Evolutionary conservation across 2,888 invertebrate species (phyloP), one percentile per base, ranked within the genome.

Genomic region (Desoria tigrina): DNA sequence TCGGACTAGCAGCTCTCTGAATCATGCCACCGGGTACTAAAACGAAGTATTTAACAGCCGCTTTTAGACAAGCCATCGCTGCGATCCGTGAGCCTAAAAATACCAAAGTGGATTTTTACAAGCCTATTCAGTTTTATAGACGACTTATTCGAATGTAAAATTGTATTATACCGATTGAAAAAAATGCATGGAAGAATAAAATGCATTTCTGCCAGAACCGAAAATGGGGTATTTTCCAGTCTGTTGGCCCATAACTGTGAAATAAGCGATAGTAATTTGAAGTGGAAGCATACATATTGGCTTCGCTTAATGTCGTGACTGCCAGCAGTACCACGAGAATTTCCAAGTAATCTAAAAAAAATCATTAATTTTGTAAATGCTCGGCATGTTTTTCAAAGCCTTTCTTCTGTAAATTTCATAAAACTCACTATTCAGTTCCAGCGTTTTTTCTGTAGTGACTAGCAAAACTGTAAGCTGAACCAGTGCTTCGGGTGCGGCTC

Each of bases 401-500:
- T 11, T 11, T 14, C 9, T 11, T 9, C 39, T 39, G 39, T 7
- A 55, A 42, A 54, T n/a, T 28, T 9, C 6, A 11, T 18, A 45
- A 59, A 42, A 59, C 24, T 50, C 39, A 66, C 63, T 49, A 53
- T 63, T 26, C 9, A 63, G 9, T 0, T 61, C 59, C 24, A 61
- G 23, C 1, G 7, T 26, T 11, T 32, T 24, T 23, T 61, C 45
- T 51, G 58, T 18, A 26, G 58, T 69, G 11, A 65, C 66, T 9
- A 74, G 60, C 2, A 75, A 51, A 0, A 74, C 72, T 3, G 70
- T 71, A 2, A 75, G 49, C 37, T 74, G 72, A 18, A 74, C 66
- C 6, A 74, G 23, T 0, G 73, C 72, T 66, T 75, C 75, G 0
- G 75, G 75, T 3, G 73, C 65, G 14, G 75, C 75, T 26, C 67